These are phyloP conservation scores for Valencia hispanica DNA, from an alignment of 2,797 vertebrate species.

Conservation along the genomic window DNA sequence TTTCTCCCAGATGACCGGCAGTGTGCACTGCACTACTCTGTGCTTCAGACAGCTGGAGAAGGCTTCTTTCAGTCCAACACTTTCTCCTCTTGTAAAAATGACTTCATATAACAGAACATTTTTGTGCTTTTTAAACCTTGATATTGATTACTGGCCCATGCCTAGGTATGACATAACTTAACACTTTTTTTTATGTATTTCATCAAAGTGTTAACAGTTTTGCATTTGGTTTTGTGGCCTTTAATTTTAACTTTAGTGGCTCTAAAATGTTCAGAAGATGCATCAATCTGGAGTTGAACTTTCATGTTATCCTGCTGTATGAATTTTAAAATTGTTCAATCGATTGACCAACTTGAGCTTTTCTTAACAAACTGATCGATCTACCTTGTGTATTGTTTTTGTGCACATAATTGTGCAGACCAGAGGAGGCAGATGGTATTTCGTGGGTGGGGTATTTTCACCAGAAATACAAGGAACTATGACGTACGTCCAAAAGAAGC, in stretches of 20 bases:
- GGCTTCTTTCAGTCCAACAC: too few relatives aligned
- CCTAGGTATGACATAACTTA: not conserved
- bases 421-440: not conserved
- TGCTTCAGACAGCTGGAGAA: too few relatives aligned
- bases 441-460: not conserved
- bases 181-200: not conserved
- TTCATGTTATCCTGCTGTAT: not conserved
- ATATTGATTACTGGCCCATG: not conserved
- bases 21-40: too few relatives aligned
- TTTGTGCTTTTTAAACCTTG: not conserved
- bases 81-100: too few relatives aligned
- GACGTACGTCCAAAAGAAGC: not conserved
- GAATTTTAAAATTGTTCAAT: not conserved
- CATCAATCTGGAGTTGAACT: not conserved
- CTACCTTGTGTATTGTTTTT: not conserved
- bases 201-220: conserved; percentile 1
- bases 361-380: not conserved
- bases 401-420: not conserved
- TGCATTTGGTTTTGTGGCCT: conserved; percentile 27
- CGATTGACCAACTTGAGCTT: not conserved
- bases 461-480: not conserved
- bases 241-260: conserved; percentile 20
- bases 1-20: too few relatives aligned
- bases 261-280: conserved; percentile 2
- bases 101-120: not conserved